A percentile compares a stretch with the other conserved stretches of the same genome.
These are phyloP conservation scores for Genyomyrus donnyi DNA, from an alignment of 2,113 vertebrate genomes.

Conservation along the genomic window DNA sequence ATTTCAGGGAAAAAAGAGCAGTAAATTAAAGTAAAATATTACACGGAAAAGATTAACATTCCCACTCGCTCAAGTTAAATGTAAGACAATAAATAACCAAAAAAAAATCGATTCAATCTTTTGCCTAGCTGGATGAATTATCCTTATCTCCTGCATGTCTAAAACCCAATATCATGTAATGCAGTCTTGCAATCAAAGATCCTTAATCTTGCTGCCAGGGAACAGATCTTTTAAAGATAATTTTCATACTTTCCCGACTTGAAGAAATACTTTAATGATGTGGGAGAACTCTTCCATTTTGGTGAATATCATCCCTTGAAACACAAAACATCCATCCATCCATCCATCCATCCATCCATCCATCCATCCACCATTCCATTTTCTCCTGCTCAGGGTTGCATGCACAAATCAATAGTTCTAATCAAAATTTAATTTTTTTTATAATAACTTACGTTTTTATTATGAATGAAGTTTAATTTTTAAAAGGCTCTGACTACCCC, in stretches of 20 bases:
- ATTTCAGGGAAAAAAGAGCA: constrained; percentile 23
- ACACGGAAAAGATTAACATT: constrained; percentile 39
- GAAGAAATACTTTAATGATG: constrained; percentile 18
- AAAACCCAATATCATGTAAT: constrained; percentile 55
- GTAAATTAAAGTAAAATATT: constrained; percentile 40
- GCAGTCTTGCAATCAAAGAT: constrained; percentile 52
- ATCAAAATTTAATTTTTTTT: background rate
- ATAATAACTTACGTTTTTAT: background rate
- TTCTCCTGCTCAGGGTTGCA: background rate
- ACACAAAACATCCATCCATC: background rate
- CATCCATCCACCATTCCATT: background rate
- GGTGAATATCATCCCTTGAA: background rate
- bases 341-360: background rate
- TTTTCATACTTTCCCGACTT: constrained; percentile 32
- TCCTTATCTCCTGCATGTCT: constrained; percentile 40
- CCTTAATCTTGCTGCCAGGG: constrained; percentile 53
- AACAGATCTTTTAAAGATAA: constrained; percentile 43
- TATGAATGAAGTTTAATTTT: background rate
- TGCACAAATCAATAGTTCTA: background rate
- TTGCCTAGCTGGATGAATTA: constrained; percentile 50
- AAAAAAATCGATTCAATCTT: constrained; percentile 40
- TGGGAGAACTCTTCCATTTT: background rate
- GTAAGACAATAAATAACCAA: constrained; percentile 39
- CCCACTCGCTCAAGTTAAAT: constrained; percentile 26
- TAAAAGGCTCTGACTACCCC: background rate